Conservation (phyloP, 2,113 vertebrate genomes). For the Rutilus rutilus region DNA sequence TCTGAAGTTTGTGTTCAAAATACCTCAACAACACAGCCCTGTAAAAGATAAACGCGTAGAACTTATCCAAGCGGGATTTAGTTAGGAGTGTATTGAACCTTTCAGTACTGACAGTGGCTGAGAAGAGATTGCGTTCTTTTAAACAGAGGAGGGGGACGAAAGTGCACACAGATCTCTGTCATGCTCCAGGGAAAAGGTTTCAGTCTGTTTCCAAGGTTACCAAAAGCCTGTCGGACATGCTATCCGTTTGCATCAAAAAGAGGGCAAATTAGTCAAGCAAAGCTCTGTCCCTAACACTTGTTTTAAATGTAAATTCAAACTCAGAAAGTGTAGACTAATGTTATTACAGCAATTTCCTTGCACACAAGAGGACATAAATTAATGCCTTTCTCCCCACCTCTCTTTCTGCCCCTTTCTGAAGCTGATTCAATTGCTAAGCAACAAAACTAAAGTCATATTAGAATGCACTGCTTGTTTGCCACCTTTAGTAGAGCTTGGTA, state of each 20-base stretch:
- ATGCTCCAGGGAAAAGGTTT: slow-evolving; percentile 74
- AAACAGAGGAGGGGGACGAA: slow-evolving; percentile 63
- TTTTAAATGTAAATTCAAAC: slow-evolving; percentile 74
- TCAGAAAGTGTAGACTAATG: slow-evolving; percentile 72
- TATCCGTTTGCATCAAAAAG: slow-evolving; percentile 77
- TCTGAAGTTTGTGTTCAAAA: slow-evolving; percentile 2
- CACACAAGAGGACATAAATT: slow-evolving; percentile 65
- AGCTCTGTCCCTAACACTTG: slow-evolving; percentile 69
- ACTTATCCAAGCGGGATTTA: slow-evolving; percentile 57
- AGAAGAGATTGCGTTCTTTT: slow-evolving; percentile 70
- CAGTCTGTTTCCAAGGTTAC: slow-evolving; percentile 84
- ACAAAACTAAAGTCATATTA: slow-evolving; percentile 80
- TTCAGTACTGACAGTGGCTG: slow-evolving; percentile 55
- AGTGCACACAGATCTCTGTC: slow-evolving; percentile 77
- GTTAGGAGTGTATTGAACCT: slow-evolving; percentile 66
- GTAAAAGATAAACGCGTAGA: slow-evolving; percentile 7
- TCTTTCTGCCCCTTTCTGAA: slow-evolving; percentile 59
- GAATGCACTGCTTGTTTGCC: slow-evolving; percentile 87
- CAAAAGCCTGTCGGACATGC: slow-evolving; percentile 77
- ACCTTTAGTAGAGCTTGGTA: slow-evolving; percentile 84
- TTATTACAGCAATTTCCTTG: slow-evolving; percentile 77
- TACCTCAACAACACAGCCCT: background rate
- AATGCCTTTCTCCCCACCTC: slow-evolving; percentile 55
- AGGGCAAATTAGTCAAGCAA: slow-evolving; percentile 67
- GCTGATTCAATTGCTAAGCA: slow-evolving; percentile 81